A percentile compares a stretch with the other conserved stretches of the same genome.
Evolutionary conservation across 2,113 vertebrate genomes (phyloP).

Genomic region (Odocoileus virginianus): DNA sequence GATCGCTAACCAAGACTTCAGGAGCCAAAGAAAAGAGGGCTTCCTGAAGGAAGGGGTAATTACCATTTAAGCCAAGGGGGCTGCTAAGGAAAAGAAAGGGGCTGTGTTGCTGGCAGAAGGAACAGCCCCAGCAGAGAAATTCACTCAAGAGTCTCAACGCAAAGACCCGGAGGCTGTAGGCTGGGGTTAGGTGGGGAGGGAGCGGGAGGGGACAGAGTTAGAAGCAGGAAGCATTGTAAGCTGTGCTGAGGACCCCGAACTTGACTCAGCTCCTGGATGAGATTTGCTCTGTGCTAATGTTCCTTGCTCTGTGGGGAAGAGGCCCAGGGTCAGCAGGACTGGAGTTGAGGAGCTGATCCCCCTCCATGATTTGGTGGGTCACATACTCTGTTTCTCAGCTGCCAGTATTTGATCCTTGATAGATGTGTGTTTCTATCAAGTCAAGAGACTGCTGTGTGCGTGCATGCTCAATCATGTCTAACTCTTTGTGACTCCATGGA

Average conservation of each 20-base stretch:
- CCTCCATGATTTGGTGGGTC: background rate
- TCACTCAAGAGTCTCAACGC: background rate
- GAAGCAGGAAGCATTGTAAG: background rate
- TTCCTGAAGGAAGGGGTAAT: background rate
- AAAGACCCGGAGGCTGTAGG: background rate
- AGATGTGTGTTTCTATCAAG: background rate
- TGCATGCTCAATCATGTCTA: rapidly evolving
- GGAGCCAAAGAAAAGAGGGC: background rate
- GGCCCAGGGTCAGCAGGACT: background rate
- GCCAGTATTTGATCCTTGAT: background rate
- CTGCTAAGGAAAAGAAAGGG: background rate
- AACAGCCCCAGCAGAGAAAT: background rate
- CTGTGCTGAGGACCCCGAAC: background rate
- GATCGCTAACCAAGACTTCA: background rate
- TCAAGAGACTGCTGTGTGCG: background rate
- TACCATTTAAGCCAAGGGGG: background rate
- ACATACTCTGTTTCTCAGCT: background rate
- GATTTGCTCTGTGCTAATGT: background rate
- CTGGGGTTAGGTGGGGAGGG: background rate
- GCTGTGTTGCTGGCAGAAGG: background rate
- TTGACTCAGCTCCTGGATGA: background rate
- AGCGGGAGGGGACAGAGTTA: background rate
- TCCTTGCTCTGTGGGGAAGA: background rate
- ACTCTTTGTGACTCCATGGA: background rate
- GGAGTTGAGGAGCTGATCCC: background rate